Evolutionary conservation across 2,113 vertebrate genomes (phyloP).

Genomic region (Petrocephalus microphthalmus): DNA sequence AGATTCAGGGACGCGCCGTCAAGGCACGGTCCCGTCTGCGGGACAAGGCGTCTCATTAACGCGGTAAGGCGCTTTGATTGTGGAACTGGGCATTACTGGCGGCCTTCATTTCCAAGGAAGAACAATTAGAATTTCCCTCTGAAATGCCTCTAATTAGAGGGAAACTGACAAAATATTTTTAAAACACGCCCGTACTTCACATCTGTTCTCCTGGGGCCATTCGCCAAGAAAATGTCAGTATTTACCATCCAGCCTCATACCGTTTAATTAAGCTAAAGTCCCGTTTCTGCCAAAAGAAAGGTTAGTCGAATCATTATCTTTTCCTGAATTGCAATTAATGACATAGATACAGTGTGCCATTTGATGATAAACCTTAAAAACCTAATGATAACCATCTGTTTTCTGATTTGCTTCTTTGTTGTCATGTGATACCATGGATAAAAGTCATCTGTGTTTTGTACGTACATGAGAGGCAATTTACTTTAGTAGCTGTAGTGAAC

Average conservation of each 20-base stretch:
- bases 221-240: slow-evolving; percentile 38
- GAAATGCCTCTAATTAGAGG: slow-evolving; percentile 49
- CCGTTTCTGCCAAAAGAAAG: background rate
- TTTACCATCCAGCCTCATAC: slow-evolving; percentile 40
- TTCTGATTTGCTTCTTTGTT: slow-evolving; percentile 7
- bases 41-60: slow-evolving; percentile 45
- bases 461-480: background rate
- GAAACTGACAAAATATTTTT: slow-evolving; percentile 24
- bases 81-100: slow-evolving; percentile 19
- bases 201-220: slow-evolving; percentile 16
- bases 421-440: background rate
- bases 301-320: slow-evolving; percentile 1
- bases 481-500: background rate
- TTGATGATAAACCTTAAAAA: background rate
- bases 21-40: slow-evolving; percentile 22
- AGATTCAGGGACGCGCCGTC: slow-evolving; percentile 19
- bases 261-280: slow-evolving; percentile 21
- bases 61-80: slow-evolving; percentile 11
- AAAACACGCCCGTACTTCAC: slow-evolving; percentile 20
- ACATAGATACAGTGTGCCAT: background rate
- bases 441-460: background rate
- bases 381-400: background rate
- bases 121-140: slow-evolving; percentile 54
- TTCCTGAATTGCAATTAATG: slow-evolving; percentile 23
- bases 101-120: slow-evolving; percentile 44